Evolutionary conservation across 2,113 vertebrate species (phyloP).

Genomic region (Gadus macrocephalus): DNA sequence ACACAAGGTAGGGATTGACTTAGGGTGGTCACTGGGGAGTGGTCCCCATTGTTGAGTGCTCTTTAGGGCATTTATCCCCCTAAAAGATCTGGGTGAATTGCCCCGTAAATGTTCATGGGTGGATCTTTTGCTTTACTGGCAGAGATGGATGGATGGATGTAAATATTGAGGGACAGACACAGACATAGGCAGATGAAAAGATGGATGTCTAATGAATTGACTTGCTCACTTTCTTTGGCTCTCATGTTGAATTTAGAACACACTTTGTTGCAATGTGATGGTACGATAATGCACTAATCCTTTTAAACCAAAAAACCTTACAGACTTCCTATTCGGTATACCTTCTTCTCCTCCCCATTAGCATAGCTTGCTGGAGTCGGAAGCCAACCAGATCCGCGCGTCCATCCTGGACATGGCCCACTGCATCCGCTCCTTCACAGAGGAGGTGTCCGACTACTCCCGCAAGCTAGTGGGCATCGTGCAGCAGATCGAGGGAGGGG

Average conservation of each 20-base stretch:
- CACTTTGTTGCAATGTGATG: too few relatives aligned
- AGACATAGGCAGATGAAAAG: too few relatives aligned
- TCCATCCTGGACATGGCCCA: slow-evolving; percentile 99
- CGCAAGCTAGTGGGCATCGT: slow-evolving; percentile 95
- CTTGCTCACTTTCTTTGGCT: too few relatives aligned
- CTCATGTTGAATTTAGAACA: too few relatives aligned
- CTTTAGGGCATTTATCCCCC: too few relatives aligned
- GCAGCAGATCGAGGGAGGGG: slow-evolving; percentile 96
- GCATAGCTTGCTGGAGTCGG: slow-evolving; percentile 91
- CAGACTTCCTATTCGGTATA: too few relatives aligned
- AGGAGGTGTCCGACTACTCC: slow-evolving; percentile 97
- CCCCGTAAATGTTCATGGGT: neutral
- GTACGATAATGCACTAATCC: too few relatives aligned
- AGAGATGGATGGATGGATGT: neutral
- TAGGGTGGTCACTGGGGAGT: neutral
- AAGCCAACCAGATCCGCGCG: slow-evolving; percentile 95
- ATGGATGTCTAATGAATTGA: too few relatives aligned
- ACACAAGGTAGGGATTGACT: slow-evolving; percentile 80
- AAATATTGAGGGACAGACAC: too few relatives aligned
- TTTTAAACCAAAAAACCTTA: too few relatives aligned
- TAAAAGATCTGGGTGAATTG: neutral
- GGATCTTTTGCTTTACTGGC: too few relatives aligned
- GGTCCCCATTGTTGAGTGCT: too few relatives aligned
- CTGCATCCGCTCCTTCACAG: slow-evolving; percentile 96
- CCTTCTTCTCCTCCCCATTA: slow-evolving; percentile 49